A percentile compares a stretch with the other conserved stretches of the same genome.
Evolutionary conservation across 2,797 vertebrate species (phyloP).

Genomic region (Eidolon dupreanum): DNA sequence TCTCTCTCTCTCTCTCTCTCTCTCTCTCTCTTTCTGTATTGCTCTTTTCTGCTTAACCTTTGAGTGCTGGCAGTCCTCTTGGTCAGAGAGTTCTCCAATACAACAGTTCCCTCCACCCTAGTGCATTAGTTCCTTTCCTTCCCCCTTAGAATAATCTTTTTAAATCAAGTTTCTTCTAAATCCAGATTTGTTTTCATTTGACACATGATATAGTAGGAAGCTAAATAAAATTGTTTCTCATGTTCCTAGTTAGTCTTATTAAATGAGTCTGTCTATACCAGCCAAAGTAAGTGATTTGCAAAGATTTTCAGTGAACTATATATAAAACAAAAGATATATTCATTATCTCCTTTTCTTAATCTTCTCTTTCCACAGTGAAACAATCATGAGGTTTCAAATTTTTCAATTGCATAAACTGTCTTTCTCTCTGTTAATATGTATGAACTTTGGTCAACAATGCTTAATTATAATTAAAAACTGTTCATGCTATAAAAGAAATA

Average conservation of each 20-base stretch:
- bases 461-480: neutral
- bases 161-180: neutral
- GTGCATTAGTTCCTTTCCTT: fast-evolving
- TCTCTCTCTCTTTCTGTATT: no score
- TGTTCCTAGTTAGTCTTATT: neutral
- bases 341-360: neutral
- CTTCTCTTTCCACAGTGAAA: neutral
- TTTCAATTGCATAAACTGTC: neutral
- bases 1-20: no score
- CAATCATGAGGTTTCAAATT: neutral
- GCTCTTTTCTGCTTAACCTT: neutral
- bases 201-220: neutral
- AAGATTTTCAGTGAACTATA: neutral
- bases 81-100: neutral
- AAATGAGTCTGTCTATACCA: neutral
- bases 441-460: neutral
- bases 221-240: neutral
- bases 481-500: neutral
- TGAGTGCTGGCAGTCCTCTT: neutral
- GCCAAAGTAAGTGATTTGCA: neutral
- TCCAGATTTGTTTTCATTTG: neutral
- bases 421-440: neutral
- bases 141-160: neutral
- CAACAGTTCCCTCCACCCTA: no score
- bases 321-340: neutral